These are phyloP conservation scores for Sinelater perroti DNA, from an alignment of 2,888 invertebrate species.

Conservation along the genomic window DNA sequence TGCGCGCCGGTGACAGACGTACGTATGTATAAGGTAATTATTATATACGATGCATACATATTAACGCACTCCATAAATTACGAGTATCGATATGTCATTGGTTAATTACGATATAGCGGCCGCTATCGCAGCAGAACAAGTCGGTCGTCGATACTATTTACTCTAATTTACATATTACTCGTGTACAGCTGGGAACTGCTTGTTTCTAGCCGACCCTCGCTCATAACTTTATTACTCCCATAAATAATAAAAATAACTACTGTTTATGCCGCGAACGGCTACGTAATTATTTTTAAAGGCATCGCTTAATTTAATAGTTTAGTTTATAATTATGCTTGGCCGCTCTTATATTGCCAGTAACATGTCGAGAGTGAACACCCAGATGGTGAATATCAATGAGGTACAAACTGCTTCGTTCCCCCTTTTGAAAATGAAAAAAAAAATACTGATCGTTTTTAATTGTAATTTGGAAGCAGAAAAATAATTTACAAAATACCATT, in stretches of 20 bases:
- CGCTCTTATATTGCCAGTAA: neutral
- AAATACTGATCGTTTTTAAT: too few species aligned
- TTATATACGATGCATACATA: slow-evolving; percentile 40
- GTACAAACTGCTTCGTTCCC: neutral
- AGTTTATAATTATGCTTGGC: neutral
- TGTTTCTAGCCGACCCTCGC: slow-evolving; percentile 10
- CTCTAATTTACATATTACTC: slow-evolving; percentile 29
- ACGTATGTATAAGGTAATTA: slow-evolving; percentile 29
- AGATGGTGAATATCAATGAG: neutral
- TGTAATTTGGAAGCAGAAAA: too few species aligned
- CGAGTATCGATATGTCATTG: slow-evolving; percentile 43
- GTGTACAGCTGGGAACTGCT: slow-evolving; percentile 19
- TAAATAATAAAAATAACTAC: slow-evolving; percentile 23
- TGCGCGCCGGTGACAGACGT: slow-evolving; percentile 16
- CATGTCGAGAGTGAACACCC: neutral
- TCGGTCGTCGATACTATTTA: slow-evolving; percentile 22
- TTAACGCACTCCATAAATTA: slow-evolving; percentile 42
- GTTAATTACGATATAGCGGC: slow-evolving; percentile 43
- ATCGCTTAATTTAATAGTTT: neutral
- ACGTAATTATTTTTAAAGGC: slow-evolving; percentile 9
- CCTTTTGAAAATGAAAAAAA: too few species aligned
- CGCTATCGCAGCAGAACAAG: slow-evolving; percentile 16
- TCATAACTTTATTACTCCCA: slow-evolving; percentile 17
- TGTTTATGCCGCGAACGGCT: slow-evolving; percentile 7
- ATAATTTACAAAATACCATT: too few species aligned